Evolutionary conservation across 2,113 vertebrate genomes (phyloP), one percentile per base, ranked within the genome.

Genomic region (Aleadryas rufinucha): DNA sequence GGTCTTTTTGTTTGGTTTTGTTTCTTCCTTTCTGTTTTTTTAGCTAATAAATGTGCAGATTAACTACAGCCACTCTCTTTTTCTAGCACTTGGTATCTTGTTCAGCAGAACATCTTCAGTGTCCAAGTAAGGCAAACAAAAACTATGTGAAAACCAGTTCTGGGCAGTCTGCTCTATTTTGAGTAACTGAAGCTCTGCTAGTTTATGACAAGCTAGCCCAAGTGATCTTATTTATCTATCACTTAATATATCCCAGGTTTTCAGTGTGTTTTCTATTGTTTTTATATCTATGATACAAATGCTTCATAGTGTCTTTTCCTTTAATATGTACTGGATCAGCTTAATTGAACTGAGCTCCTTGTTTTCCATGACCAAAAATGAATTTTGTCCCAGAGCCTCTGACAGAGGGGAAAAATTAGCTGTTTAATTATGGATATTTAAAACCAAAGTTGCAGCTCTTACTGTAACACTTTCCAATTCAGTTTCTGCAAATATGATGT

Each of bases 61-160:
- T 70, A 74, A 64, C 24, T 78, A 23, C 28, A 75, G 24, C 17
- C 44, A 42, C 11, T 22, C 23, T 30, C 18, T 72, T 90, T 88
- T 81, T 44, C n/a, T 85, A 57, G 27, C 39, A 31, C 65, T 82
- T 75, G 22, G 5, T 44, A 5, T 82, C 57, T 75, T 79, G 16
- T 72, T 89, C 44, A 71, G 53, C 60, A 61, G 65, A 87, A 39
- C 18, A 35, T 91, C 39, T 78, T 81, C 45, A 69, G 37, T 94
- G 72, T 90, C 78, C 84, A 91, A 89, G 65, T 44, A 87, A 96
- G 81, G 45, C 41, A 71, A 91, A 84, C 79, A 78, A 84, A 89
- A 80, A 11, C 47, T 56, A 17, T 0, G 60, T 56, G 75, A 60
- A 82, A 95, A 75, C 57, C 65, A 68, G 53, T 75, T 91, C 49